Evolutionary conservation across 2,113 vertebrate species (phyloP), one percentile per base, ranked within the genome.

Genomic region (Struthio camelus): DNA sequence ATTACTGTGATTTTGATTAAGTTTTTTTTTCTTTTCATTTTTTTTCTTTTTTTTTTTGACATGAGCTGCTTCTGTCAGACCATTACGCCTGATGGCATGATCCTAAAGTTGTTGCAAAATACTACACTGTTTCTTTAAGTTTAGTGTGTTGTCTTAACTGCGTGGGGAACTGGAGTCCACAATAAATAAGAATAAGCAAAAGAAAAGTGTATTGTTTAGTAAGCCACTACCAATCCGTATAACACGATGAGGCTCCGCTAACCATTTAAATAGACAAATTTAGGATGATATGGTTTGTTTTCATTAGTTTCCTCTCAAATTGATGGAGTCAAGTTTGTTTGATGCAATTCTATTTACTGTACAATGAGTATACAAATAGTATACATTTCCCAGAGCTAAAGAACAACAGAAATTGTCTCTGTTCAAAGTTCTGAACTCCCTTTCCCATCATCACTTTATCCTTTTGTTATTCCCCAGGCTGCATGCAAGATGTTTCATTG

Each of bases 1-100:
- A 83, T 84, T 38, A 5, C 83, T 73, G 18, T 53, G 50, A 79
- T 84, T 93, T 93, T 94, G 93, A 92, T 92, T 92, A 77, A 90
- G 8, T 23, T 14, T 58, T 92, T 93, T n/a, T n/a, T n/a, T n/a
- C n/a, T n/a, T n/a, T n/a, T n/a, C n/a, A n/a, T n/a, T n/a, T n/a
- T n/a, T n/a, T n/a, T n/a, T n/a, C n/a, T n/a, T n/a, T n/a, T n/a
- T n/a, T n/a, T n/a, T n/a, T n/a, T n/a, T n/a, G n/a, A n/a, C n/a
- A n/a, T n/a, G n/a, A n/a, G n/a, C 51, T 95, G 20, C 42, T 84
- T 90, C 92, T 93, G 14, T 32, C 73, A 34, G 54, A n/a, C 30
- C 56, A 56, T 88, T 93, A 79, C 9, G 90, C 65, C 72, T 87
- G 36, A 44, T 79, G 44, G 30, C 9, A 7, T 0, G 2, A 32